Evolutionary conservation across 2,113 vertebrate species (phyloP).

Genomic region (Cololabis saira): DNA sequence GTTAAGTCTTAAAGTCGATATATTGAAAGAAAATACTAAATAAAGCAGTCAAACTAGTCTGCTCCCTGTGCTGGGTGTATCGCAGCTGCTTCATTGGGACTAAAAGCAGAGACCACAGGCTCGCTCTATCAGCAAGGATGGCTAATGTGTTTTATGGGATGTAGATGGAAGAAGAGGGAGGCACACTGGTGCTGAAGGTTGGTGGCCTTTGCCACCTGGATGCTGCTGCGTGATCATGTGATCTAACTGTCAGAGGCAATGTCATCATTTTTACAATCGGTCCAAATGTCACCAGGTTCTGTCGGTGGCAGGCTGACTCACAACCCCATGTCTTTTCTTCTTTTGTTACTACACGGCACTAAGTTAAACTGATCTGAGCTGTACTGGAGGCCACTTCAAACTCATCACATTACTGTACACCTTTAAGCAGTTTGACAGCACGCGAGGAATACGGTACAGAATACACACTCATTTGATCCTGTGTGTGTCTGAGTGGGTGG

Average conservation of each 20-base stretch:
- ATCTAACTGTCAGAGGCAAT: constrained; percentile 76
- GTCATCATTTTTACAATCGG: constrained; percentile 27
- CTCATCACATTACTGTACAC: constrained; percentile 52
- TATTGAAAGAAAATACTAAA: neutral
- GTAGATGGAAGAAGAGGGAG: constrained; percentile 41
- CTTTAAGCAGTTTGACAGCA: constrained; percentile 25
- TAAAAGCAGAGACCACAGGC: constrained; percentile 14
- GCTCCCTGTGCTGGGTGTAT: constrained; percentile 66
- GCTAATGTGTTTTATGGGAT: neutral
- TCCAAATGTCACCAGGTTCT: constrained; percentile 33
- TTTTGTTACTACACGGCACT: constrained; percentile 12
- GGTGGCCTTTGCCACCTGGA: constrained; percentile 49
- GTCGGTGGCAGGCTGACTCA: constrained; percentile 9
- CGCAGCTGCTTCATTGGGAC: constrained; percentile 71
- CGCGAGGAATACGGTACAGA: neutral
- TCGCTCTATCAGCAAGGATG: neutral
- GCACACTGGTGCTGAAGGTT: constrained; percentile 62
- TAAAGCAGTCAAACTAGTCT: too few relatives aligned
- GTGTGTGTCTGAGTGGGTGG: neutral
- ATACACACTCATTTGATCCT: constrained; percentile 1
- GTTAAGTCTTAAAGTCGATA: neutral
- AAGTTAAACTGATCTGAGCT: constrained; percentile 36
- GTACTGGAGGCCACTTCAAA: constrained; percentile 60
- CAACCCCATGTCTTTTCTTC: neutral
- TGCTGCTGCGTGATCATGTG: constrained; percentile 76